These are phyloP conservation scores for Diarsia mendica DNA, from an alignment of 2,888 invertebrate species.

Conservation along the genomic window DNA sequence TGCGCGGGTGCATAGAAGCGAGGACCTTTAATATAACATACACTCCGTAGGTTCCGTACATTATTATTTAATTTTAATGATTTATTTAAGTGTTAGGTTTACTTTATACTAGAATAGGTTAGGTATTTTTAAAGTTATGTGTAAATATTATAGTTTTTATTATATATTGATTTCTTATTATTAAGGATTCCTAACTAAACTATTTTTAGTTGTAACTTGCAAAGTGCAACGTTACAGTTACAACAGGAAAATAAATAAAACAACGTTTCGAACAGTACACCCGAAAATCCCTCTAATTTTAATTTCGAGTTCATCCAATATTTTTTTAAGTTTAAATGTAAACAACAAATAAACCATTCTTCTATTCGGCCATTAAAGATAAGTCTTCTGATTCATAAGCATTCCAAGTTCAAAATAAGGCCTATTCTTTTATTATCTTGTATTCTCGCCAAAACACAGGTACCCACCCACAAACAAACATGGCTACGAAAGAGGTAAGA, in stretches of 20 bases:
- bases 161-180: too few relatives aligned
- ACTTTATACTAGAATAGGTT: too few relatives aligned
- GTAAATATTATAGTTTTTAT: too few relatives aligned
- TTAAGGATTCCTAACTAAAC: too few relatives aligned
- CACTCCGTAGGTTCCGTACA: too few relatives aligned
- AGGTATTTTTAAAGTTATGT: too few relatives aligned
- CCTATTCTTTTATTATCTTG: conserved; percentile 2
- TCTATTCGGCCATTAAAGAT: not conserved
- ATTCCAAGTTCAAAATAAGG: conserved; percentile 11
- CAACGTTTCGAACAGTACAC: not conserved
- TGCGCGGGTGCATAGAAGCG: too few relatives aligned
- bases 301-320: not conserved
- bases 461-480: conserved; percentile 36
- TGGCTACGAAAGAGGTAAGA: conserved; percentile 49
- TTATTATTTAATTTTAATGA: too few relatives aligned
- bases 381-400: not conserved
- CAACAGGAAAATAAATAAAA: conserved; percentile 9
- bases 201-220: too few relatives aligned
- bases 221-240: too few relatives aligned
- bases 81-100: too few relatives aligned
- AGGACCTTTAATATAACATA: too few relatives aligned
- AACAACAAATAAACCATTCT: not conserved
- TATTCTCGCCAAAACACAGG: conserved; percentile 35
- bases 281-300: not conserved
- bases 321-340: not conserved